Base-by-base conservation (phyloP, 2,797 vertebrate genomes). In the Pelobates cultripes region DNA sequence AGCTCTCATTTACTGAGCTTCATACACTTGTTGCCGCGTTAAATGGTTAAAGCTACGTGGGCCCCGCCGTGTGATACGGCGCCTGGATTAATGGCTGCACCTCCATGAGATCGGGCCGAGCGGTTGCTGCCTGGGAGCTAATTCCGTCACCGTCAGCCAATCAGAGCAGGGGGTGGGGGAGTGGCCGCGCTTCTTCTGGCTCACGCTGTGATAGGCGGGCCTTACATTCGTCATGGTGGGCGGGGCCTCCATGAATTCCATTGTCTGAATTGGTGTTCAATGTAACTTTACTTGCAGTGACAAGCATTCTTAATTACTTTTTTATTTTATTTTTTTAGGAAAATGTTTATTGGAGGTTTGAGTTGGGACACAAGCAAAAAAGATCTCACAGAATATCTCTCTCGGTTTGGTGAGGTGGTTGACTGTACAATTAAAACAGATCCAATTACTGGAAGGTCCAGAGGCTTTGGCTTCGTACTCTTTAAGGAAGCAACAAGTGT, bases 301-400 rank as follows among this genome's bases (percentile, higher is more conserved):
- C 28, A 28, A 28, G 28, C 28, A 28, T 28, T 28, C 28, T 28
- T 28, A 28, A 28, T 28, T 1, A 28, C 2, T 28, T 28, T 40
- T 55, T 42, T 42, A 47, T 75, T 42, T 9, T 0, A 77, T 77
- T 43, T 2, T 28, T 85, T 3, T 86, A 96, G 96, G 83, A 96
- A 96, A 87, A 96, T 96, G 95, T 96, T 96, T 84, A 96, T 96
- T 78, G 95, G 96, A 74, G 95, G 95, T 47, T 93, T 96, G 70
- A 96, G 95, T 88, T 96, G 95, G 95, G 96, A 96, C 85, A 96
- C 96, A 43, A 96, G 95, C 90, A 96, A 96, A 91, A 96, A 96
- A 85, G 95, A 96, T 85, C 91, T 96, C 75, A 94, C 94, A 0
- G 95, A 96, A 17, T 96, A 96, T 84, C 89, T 96, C 73, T 95